A percentile compares a stretch with the other conserved stretches of the same genome.
phyloP scores from a whole-genome alignment of 2,113 vertebrate species.

The Procavia capensis region DNA sequence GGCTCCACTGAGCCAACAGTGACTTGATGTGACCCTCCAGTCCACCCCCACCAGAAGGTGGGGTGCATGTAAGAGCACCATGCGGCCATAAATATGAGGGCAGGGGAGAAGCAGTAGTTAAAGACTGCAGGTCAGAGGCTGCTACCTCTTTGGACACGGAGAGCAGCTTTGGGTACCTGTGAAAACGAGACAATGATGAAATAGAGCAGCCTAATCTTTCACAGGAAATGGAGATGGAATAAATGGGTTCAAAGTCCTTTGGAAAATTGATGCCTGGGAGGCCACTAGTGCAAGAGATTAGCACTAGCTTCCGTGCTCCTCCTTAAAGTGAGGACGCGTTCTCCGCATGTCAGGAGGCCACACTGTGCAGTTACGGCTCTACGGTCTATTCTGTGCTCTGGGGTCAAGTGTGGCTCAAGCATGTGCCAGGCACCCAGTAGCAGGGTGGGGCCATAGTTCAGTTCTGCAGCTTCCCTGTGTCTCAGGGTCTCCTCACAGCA shows the following conservation, averaged over 20 bases:
- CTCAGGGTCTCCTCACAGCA: background rate
- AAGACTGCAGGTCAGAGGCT: background rate
- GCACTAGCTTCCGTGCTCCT: fast-evolving
- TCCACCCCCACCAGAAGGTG: background rate
- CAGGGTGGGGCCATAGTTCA: background rate
- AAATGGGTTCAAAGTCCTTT: background rate
- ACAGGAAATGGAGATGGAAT: background rate
- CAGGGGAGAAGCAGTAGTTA: background rate
- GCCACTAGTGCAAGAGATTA: background rate
- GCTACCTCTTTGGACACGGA: background rate
- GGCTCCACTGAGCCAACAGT: too few species aligned
- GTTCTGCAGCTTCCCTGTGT: background rate
- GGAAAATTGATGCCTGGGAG: background rate
- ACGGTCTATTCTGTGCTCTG: background rate
- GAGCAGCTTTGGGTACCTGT: background rate
- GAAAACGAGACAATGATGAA: background rate
- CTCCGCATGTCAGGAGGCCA: background rate
- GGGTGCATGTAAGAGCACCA: background rate
- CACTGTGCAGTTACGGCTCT: background rate
- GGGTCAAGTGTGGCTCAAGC: background rate
- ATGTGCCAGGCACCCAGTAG: background rate
- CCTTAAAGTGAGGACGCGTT: background rate
- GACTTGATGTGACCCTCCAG: background rate
- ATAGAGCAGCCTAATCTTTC: background rate
- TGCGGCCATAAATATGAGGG: background rate